Conservation (phyloP, 2,888 invertebrate species). For the Tenthredo notha region DNA sequence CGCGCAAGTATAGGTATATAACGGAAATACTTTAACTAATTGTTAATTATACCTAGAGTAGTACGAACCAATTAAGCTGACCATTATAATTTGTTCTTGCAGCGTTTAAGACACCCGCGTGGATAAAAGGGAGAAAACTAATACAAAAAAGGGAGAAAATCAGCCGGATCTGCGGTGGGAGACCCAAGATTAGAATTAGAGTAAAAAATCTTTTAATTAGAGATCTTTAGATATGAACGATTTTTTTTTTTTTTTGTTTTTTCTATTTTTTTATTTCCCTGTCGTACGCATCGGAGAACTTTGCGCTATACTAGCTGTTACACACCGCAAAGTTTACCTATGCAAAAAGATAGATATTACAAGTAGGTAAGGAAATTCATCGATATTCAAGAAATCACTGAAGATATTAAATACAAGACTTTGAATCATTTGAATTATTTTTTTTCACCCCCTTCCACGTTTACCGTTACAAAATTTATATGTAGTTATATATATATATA, state of each 20-base stretch:
- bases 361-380: not conserved
- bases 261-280: not conserved
- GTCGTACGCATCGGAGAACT: not conserved
- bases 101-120: not conserved
- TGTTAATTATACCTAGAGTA: not conserved
- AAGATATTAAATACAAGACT: not conserved
- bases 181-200: slow-evolving; percentile 38
- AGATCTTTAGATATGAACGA: slow-evolving; percentile 65
- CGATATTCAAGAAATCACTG: not conserved
- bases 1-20: not conserved
- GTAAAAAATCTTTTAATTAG: slow-evolving; percentile 70
- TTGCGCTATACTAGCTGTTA: not conserved
- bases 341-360: not conserved
- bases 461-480: not conserved
- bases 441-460: not conserved
- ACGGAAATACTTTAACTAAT: not conserved
- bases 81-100: slow-evolving; percentile 35
- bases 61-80: slow-evolving; percentile 28
- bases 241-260: not conserved
- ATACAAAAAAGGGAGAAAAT: slow-evolving; percentile 10
- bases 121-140: not conserved
- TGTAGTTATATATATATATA: not conserved
- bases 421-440: not conserved
- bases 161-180: not conserved
- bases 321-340: not conserved